Base-by-base conservation (phyloP, 2,113 vertebrate genomes). In the Oxyura jamaicensis region DNA sequence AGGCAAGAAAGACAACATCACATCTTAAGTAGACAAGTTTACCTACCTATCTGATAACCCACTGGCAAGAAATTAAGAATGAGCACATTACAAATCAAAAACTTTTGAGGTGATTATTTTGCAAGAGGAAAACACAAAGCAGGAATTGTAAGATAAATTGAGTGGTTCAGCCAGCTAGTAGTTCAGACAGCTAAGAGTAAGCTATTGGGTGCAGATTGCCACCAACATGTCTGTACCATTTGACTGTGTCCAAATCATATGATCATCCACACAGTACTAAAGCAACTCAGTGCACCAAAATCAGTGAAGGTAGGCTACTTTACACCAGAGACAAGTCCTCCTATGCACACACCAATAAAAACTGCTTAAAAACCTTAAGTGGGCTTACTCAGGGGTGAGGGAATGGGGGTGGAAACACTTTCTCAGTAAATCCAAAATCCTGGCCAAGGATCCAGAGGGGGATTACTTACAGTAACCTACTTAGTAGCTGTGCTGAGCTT, bases 391-490 rank as follows among this genome's bases (percentile, higher is more conserved):
- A 87, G 53, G 71, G 56, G 48, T 62, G 62, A 95, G 35, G 53
- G 86, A 89, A 68, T 10, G 20, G 75, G 71, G 81, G 63, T 77
- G 88, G 92, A 92, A 91, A 79, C 36, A 46, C 53, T 76, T 92
- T 83, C 44, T 91, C 0, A 0, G 92, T 66, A 93, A 96, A 91
- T 82, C 91, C 78, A 55, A 96, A 96, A 95, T 82, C 86, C 93
- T 87, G 92, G 86, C 88, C 81, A 59, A 83, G 48, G 50, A 95
- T 95, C 66, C 81, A 89, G 88, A 93, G 80, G 63, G 66, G 81
- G 66, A 90, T 88, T 93, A 91, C 72, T 92, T 75, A 74, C 63
- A 93, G 69, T 42, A 82, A 67, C 60, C 39, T 59, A 86, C 93
- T 77, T 86, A 73, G 2, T 14, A 83, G 80, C 89, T 83, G 31